Base-by-base conservation (phyloP, 1,140 invertebrate genomes). In the Mesaphorura yosii region DNA sequence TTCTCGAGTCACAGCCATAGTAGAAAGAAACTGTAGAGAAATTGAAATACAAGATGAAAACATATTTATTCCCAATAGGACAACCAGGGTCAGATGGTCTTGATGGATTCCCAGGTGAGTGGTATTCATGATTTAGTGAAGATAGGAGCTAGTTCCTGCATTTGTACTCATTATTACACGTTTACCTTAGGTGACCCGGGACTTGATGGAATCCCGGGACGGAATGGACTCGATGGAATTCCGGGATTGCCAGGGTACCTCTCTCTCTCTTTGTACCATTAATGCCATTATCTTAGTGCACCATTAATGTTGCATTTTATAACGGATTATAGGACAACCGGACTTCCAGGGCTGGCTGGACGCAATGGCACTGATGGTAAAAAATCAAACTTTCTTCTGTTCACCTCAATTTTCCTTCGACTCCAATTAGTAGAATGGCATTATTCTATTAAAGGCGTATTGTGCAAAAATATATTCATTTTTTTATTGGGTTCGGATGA, bases 31-130 rank as follows among this genome's bases (percentile, higher is more conserved):
- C n/a, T n/a, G n/a, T n/a, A n/a, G n/a, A n/a, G n/a, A n/a, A n/a
- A n/a, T n/a, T n/a, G n/a, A n/a, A n/a, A n/a, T n/a, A n/a, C n/a
- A 34, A 34, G 31, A 10, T 34, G 10, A 10, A 34, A 34, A 34
- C 10, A 34, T 10, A n/a, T 34, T 34, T 34, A n/a, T 34, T 34
- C n/a, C n/a, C 10, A 10, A 10, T n/a, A 34, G 10, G 31, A 10
- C 77, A 87, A 14, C 84, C 84, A 0, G 88, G 88, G 0, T 82
- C 89, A 59, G 87, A 88, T 15, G 88, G 87, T 1, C 68, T 88
- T 15, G 87, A 90, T 63, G 88, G 88, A 0, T 75, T 86, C 39
- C 82, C 84, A 1, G 84, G 83, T 17, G 75, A 86, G 53, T 86
- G n/a, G n/a, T n/a, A n/a, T n/a, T n/a, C n/a, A n/a, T 82, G 46